A percentile compares a stretch with the other conserved stretches of the same genome.
phyloP scores from a whole-genome alignment of 2,797 vertebrate genomes.

The Trachops cirrhosus region DNA sequence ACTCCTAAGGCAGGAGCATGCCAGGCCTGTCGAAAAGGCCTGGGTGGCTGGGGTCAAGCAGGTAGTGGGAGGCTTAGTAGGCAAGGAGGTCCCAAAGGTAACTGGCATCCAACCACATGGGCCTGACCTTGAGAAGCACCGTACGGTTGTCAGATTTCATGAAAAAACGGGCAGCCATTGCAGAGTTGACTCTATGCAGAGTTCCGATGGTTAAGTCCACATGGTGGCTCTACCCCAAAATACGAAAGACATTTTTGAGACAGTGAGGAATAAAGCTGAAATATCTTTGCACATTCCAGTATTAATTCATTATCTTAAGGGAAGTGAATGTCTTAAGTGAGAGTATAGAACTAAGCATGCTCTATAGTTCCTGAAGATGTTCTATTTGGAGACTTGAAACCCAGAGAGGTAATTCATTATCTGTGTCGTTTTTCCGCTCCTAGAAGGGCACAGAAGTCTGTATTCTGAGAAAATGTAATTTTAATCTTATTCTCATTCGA shows the following conservation, averaged over 20 bases:
- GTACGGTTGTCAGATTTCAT: background rate
- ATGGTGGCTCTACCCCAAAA: background rate
- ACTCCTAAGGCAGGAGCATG: background rate
- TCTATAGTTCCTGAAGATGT: background rate
- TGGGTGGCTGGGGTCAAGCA: background rate
- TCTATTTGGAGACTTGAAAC: slow-evolving; percentile 14
- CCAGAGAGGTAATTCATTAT: background rate
- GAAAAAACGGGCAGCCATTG: background rate
- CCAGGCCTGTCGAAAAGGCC: background rate
- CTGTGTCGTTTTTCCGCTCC: background rate
- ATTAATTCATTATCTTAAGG: background rate
- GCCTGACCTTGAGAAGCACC: background rate
- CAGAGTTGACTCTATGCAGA: background rate
- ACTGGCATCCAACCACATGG: background rate
- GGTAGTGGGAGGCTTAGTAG: background rate
- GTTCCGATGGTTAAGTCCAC: background rate
- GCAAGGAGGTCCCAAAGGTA: too few relatives aligned
- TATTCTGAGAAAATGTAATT: slow-evolving; percentile 31
- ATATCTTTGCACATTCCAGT: background rate
- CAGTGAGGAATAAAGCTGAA: background rate
- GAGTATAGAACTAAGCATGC: background rate
- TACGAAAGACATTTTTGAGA: background rate
- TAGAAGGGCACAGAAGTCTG: background rate
- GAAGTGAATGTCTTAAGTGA: background rate
- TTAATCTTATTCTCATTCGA: slow-evolving; percentile 28